phyloP scores from a whole-genome alignment of 2,888 invertebrate species.

The Eurytoma adleriae region DNA sequence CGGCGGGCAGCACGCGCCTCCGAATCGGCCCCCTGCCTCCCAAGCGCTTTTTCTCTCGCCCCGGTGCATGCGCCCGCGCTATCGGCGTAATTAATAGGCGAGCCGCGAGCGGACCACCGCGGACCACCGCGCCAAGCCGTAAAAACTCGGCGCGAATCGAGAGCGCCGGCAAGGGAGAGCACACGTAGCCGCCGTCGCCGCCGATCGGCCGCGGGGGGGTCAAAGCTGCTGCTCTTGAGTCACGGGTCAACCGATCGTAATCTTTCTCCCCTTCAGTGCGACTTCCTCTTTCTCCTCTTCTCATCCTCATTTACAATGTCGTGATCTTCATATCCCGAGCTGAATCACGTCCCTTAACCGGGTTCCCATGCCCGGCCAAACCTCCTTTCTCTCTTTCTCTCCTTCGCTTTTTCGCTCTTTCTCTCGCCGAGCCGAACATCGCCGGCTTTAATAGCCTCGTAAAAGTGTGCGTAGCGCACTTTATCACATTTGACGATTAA shows the following conservation, averaged over 20 bases:
- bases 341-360: constrained; percentile 59
- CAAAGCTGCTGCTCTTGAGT: constrained; percentile 57
- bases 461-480: constrained; percentile 44
- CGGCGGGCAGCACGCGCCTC: background rate
- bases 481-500: constrained; percentile 46
- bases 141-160: background rate
- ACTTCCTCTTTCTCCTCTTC: constrained; percentile 54
- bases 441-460: constrained; percentile 44
- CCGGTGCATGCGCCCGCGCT: background rate
- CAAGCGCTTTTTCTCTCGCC: background rate
- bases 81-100: constrained; percentile 32
- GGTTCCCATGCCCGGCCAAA: constrained; percentile 52
- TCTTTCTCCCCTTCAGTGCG: constrained; percentile 56
- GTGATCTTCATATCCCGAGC: constrained; percentile 59
- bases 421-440: background rate
- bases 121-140: background rate
- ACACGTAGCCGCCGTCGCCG: too few relatives aligned
- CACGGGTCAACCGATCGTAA: constrained; percentile 59
- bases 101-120: too few relatives aligned
- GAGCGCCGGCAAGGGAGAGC: background rate
- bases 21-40: background rate
- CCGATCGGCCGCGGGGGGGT: constrained; percentile 51
- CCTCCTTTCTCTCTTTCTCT: constrained; percentile 20
- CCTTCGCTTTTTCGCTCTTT: background rate
- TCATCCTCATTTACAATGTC: constrained; percentile 59